Conservation (phyloP, 2,888 invertebrate species). For the Lithophane semibrunnea region DNA sequence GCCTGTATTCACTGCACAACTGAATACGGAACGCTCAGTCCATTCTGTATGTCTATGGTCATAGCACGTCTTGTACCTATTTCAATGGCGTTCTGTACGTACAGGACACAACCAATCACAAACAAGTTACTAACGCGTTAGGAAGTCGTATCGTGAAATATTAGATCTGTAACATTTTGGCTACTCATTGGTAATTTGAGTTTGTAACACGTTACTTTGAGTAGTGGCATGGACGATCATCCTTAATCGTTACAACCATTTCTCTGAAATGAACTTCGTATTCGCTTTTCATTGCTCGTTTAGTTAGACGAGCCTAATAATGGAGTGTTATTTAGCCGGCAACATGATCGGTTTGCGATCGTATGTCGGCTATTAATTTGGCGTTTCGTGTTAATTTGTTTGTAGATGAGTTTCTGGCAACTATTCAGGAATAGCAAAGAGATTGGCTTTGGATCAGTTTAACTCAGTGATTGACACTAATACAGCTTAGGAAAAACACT, state of each 20-base stretch:
- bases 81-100: neutral
- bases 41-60: too few relatives aligned
- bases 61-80: neutral
- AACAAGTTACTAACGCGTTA: neutral
- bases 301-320: slow-evolving; percentile 40
- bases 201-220: neutral
- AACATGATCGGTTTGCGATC: slow-evolving; percentile 38
- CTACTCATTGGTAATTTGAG: neutral
- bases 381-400: slow-evolving; percentile 46
- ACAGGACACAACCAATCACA: too few relatives aligned
- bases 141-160: neutral
- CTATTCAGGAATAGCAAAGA: slow-evolving; percentile 23
- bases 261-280: slow-evolving; percentile 58
- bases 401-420: slow-evolving; percentile 24
- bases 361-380: slow-evolving; percentile 40
- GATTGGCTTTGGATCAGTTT: slow-evolving; percentile 26
- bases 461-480: slow-evolving; percentile 14
- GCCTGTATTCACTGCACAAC: too few relatives aligned
- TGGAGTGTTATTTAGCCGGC: slow-evolving; percentile 41
- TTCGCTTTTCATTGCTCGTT: slow-evolving; percentile 47
- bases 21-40: too few relatives aligned
- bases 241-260: slow-evolving; percentile 56
- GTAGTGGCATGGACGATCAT: neutral
- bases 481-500: neutral
- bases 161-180: neutral